A percentile compares a stretch with the other conserved stretches of the same genome.
Conservation (phyloP, 1,140 invertebrate species). For the Acarapis woodi region DNA sequence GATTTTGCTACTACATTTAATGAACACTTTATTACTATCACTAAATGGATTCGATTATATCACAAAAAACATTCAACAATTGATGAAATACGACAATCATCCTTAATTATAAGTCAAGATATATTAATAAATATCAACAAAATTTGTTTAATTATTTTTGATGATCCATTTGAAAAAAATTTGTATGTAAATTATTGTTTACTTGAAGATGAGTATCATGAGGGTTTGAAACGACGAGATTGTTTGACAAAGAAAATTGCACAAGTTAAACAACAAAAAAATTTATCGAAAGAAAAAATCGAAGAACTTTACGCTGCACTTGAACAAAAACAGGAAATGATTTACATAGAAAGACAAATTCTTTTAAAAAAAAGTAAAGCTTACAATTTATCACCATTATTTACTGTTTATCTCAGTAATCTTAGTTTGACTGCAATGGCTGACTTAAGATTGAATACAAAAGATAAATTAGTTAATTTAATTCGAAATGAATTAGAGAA, state of each 20-base stretch:
- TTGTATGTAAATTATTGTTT: conserved; percentile 82
- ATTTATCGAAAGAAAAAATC: conserved; percentile 19
- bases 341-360: conserved; percentile 72
- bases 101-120: conserved; percentile 40
- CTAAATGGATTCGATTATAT: conserved; percentile 69
- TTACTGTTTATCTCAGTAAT: conserved; percentile 43
- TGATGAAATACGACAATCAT: conserved; percentile 15
- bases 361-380: conserved; percentile 35
- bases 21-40: conserved; percentile 43
- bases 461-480: conserved; percentile 36
- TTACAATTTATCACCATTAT: conserved; percentile 43
- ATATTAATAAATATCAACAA: conserved; percentile 45
- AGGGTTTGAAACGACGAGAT: conserved; percentile 62
- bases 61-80: conserved; percentile 32
- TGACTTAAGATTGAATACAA: conserved; percentile 52
- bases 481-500: conserved; percentile 42
- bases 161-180: conserved; percentile 94
- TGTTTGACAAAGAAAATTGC: conserved; percentile 62
- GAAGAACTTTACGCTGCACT: conserved; percentile 54
- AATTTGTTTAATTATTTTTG: conserved; percentile 61
- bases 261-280: conserved; percentile 26
- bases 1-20: conserved; percentile 72
- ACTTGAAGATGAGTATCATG: conserved; percentile 78
- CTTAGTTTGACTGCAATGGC: conserved; percentile 52
- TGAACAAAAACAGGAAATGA: conserved; percentile 67